Evolutionary conservation across 2,113 vertebrate genomes (phyloP).

Genomic region (Nibea coibor): DNA sequence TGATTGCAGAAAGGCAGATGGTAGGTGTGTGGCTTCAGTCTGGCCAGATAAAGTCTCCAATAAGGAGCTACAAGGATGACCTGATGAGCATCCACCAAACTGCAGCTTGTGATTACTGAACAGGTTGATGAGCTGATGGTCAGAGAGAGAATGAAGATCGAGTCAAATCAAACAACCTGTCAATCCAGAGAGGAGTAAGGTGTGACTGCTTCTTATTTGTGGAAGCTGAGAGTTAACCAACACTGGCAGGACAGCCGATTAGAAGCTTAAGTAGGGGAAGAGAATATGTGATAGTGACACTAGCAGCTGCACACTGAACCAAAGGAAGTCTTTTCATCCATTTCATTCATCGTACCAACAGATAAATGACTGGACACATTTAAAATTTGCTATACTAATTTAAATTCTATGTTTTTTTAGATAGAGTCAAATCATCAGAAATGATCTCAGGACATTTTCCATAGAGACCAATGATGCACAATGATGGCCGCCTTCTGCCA

Average conservation of each 20-base stretch:
- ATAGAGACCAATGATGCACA: too few species aligned
- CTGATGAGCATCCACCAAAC: conserved; percentile 36
- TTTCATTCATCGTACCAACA: too few species aligned
- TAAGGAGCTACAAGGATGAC: conserved; percentile 11
- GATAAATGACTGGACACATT: too few species aligned
- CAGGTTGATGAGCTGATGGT: conserved; percentile 28
- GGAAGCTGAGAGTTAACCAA: conserved; percentile 12
- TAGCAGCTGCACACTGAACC: too few species aligned
- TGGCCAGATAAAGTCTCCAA: conserved; percentile 24
- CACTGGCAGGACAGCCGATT: neutral
- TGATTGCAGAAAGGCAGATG: conserved; percentile 48
- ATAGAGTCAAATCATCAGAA: too few species aligned
- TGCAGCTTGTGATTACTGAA: conserved; percentile 39
- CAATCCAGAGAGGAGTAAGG: neutral
- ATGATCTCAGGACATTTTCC: too few species aligned
- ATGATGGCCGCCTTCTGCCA: too few species aligned
- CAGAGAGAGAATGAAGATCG: conserved; percentile 18
- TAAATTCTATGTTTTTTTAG: too few species aligned
- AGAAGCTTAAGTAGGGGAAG: neutral
- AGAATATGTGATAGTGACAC: too few species aligned
- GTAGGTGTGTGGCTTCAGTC: conserved; percentile 12
- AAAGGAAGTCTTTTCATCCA: too few species aligned
- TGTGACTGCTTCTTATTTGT: conserved; percentile 13
- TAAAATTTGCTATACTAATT: too few species aligned
- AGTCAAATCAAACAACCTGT: conserved; percentile 28